Evolutionary conservation across 2,113 vertebrate genomes (phyloP).

Genomic region (Eira barbara): DNA sequence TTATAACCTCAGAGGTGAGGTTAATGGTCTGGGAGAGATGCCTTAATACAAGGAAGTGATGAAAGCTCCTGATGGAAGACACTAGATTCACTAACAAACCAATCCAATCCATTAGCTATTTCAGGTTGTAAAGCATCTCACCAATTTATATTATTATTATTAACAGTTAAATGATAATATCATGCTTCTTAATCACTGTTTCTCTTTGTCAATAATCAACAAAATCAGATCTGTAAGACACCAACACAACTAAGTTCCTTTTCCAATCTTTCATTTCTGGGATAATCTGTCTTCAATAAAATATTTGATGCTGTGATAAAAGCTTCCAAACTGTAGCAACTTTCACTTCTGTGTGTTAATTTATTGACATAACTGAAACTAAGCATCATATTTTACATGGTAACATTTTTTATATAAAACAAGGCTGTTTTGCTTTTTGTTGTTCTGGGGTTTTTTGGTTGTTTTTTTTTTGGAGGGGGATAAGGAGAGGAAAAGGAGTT

Average conservation of each 20-base stretch:
- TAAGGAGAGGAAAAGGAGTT: not conserved
- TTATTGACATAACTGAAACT: not conserved
- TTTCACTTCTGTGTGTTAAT: not conserved
- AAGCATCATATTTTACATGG: not conserved
- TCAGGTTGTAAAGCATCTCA: not conserved
- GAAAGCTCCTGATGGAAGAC: not conserved
- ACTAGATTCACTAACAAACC: not conserved
- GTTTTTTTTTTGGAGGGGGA: not conserved
- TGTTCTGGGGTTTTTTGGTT: not conserved
- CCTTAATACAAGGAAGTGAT: not conserved
- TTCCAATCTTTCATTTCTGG: not conserved
- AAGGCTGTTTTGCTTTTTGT: not conserved
- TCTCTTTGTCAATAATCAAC: not conserved
- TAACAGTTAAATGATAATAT: not conserved
- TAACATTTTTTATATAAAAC: not conserved
- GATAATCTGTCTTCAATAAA: not conserved
- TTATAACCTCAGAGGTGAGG: conserved; percentile 28
- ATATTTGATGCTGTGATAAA: not conserved
- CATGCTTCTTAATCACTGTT: not conserved
- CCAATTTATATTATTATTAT: not conserved
- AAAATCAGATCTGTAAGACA: not conserved
- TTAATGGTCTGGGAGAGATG: conserved; percentile 15
- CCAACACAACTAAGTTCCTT: not conserved
- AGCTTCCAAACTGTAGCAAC: not conserved
- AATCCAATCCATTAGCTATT: not conserved